Evolutionary conservation across 2,113 vertebrate genomes (phyloP), one percentile per base, ranked within the genome.

Genomic region (Neodontobutis hainanensis): DNA sequence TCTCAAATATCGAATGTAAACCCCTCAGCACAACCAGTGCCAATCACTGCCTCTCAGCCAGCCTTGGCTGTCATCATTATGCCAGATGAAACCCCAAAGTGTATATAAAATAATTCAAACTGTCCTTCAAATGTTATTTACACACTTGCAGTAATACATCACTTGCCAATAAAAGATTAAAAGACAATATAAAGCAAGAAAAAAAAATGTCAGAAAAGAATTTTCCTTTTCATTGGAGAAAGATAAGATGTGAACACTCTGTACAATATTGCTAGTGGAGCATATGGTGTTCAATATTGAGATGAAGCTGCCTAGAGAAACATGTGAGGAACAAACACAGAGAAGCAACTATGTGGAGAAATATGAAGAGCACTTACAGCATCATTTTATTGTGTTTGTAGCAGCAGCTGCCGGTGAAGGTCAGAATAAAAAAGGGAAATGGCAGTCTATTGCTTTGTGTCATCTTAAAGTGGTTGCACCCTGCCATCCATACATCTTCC

Each of bases 151-250:
- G 52, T 45, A 19, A 48, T 65, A 42, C 66, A 73, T 85, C 58
- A 56, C 65, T 45, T 15, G 16, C 61, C 57, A 74, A 69, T 19
- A 11, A 61, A 32, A 75, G 70, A 85, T 85, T 82, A 82, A 78
- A 85, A 85, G 78, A 71, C 61, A 69, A 72, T 61, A 48, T 35
- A 65, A 66, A 61, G 64, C 10, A 16, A 6, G 3, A 34, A 9
- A 35, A 15, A 9, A 48, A 45, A 45, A 53, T 12, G 38, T 70
- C 61, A 55, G 45, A 12, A 40, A 43, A 32, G 36, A 48, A 50
- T 14, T 48, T 56, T 69, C 46, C 36, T 71, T 80, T 74, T n/a
- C 27, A 42, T 6, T 32, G 47, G 44, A 47, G 44, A 12, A 42
- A 75, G 61, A 38, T 61, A 57, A 69, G 60, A 12, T 27, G 46